A percentile compares a stretch with the other conserved stretches of the same genome.
Evolutionary conservation across 1,140 invertebrate species (phyloP).

Genomic region (Plectrocnemia conspersa): DNA sequence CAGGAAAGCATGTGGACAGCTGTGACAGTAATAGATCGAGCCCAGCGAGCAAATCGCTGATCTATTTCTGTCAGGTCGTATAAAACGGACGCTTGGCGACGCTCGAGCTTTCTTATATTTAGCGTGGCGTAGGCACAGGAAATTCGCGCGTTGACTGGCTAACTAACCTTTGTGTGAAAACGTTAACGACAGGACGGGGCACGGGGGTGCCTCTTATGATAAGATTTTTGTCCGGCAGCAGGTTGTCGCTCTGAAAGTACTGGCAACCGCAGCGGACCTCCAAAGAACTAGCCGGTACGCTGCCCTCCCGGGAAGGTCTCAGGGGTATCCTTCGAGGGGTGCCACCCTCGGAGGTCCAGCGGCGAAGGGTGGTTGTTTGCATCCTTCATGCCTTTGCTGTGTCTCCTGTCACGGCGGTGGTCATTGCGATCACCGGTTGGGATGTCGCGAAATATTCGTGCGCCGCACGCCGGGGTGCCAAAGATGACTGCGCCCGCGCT

Average conservation of each 20-base stretch:
- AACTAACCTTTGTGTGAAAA: constrained; percentile 47
- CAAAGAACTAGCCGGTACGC: constrained; percentile 62
- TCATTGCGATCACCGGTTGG: not conserved
- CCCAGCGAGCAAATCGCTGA: constrained; percentile 6
- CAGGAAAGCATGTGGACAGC: not conserved
- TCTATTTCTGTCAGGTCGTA: constrained; percentile 15
- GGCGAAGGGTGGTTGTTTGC: constrained; percentile 47
- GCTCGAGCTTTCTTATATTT: constrained; percentile 8
- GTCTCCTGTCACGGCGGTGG: not conserved
- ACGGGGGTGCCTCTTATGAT: constrained; percentile 37
- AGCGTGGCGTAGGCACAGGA: constrained; percentile 7
- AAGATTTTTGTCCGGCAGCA: constrained; percentile 52
- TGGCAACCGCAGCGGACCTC: constrained; percentile 81
- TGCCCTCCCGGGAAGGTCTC: constrained; percentile 54
- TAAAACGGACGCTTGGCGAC: constrained; percentile 5
- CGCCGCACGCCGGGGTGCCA: not conserved
- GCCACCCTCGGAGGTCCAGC: constrained; percentile 61
- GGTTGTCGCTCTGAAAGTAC: constrained; percentile 72
- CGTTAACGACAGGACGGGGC: constrained; percentile 49
- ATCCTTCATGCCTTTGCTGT: not conserved
- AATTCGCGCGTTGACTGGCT: constrained; percentile 9
- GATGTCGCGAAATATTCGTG: not conserved
- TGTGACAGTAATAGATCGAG: constrained; percentile 23
- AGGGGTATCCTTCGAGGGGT: constrained; percentile 53
- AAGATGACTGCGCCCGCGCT: not conserved